Evolutionary conservation across 1,140 invertebrate genomes (phyloP).

Genomic region (Pachypsylla venusta): DNA sequence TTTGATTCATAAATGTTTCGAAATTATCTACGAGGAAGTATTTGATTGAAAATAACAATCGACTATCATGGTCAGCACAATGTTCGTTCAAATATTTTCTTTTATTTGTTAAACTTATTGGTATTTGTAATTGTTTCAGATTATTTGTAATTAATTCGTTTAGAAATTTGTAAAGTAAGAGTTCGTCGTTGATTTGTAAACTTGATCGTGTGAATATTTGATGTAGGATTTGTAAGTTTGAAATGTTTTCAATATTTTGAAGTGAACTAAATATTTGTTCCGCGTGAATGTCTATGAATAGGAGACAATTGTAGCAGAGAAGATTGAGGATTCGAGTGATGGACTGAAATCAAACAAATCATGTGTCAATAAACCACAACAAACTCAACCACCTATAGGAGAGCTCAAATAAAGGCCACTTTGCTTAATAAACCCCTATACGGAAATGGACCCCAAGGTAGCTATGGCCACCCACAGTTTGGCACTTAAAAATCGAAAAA

Average conservation of each 20-base stretch:
- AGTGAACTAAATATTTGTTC: constrained; percentile 34
- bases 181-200: neutral
- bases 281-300: constrained; percentile 37
- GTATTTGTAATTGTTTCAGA: neutral
- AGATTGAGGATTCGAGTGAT: constrained; percentile 36
- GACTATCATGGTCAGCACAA: neutral
- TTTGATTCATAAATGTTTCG: neutral
- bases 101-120: neutral
- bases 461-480: no score
- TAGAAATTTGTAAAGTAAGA: neutral
- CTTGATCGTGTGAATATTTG: neutral
- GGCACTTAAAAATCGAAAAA: no score
- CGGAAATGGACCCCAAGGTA: no score
- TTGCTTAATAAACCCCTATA: no score
- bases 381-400: no score
- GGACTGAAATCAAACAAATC: constrained; percentile 33
- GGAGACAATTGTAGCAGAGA: constrained; percentile 15
- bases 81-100: neutral
- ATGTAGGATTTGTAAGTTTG: neutral
- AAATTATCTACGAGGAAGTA: neutral
- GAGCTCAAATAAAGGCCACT: no score
- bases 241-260: neutral
- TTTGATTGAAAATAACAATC: neutral
- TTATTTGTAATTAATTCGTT: neutral
- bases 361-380: no score